phyloP scores from a whole-genome alignment of 2,888 invertebrate species.

The Apoda limacodes region DNA sequence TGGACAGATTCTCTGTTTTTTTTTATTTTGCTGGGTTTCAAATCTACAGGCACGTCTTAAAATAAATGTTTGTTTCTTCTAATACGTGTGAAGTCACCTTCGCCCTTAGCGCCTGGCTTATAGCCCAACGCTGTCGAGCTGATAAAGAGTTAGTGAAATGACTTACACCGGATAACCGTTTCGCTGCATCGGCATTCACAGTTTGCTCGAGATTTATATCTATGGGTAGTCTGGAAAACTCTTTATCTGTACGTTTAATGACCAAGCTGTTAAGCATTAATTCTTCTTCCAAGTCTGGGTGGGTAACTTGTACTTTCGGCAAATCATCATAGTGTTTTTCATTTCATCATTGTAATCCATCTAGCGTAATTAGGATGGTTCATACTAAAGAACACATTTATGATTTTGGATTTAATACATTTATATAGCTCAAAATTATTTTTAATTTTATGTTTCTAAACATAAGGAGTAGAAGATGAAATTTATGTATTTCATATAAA shows the following conservation, averaged over 20 bases:
- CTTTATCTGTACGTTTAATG: conserved; percentile 20
- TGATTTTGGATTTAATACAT: conserved; percentile 7
- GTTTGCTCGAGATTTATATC: conserved; percentile 25
- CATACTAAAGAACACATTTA: conserved; percentile 9
- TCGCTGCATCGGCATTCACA: no score
- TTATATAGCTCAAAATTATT: conserved; percentile 15
- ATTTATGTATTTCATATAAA: conserved; percentile 13
- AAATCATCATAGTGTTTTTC: conserved; percentile 12
- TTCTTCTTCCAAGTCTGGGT: conserved; percentile 13
- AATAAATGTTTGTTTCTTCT: no score
- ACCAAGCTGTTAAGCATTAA: conserved; percentile 8
- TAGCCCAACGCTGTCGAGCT: no score
- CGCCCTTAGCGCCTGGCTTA: no score
- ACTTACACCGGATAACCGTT: no score
- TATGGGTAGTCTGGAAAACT: conserved; percentile 23
- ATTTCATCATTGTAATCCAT: no score
- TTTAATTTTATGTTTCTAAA: conserved; percentile 13
- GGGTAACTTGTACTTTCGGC: conserved; percentile 14
- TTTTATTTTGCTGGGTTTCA: no score
- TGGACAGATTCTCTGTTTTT: no score
- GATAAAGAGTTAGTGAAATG: no score
- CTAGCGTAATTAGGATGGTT: conserved; percentile 14
- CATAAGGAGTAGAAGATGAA: conserved; percentile 14
- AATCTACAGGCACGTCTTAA: no score
- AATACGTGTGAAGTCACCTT: no score